These are phyloP conservation scores for Drosophila neonasuta DNA, from an alignment of 2,888 invertebrate genomes.

Conservation along the genomic window DNA sequence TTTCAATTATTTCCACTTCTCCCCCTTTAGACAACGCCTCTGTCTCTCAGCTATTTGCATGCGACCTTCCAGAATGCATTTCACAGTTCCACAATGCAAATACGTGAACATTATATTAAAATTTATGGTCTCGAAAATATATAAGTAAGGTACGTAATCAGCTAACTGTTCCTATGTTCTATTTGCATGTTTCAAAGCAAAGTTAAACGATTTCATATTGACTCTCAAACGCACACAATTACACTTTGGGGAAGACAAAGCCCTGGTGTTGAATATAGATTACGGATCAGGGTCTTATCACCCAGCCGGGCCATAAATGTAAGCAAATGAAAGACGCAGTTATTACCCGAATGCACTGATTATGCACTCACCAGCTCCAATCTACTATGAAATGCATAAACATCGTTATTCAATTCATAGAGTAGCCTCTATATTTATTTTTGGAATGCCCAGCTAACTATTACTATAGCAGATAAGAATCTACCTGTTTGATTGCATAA, in stretches of 20 bases:
- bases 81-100: conserved; percentile 50
- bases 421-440: background rate
- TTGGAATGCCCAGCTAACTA: background rate
- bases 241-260: conserved; percentile 15
- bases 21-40: background rate
- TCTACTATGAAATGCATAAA: background rate
- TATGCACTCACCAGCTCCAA: conserved; percentile 11
- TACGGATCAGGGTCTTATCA: conserved; percentile 28
- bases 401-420: background rate
- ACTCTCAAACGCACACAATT: background rate
- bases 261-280: conserved; percentile 1
- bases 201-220: conserved; percentile 2
- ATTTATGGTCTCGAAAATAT: conserved; percentile 3
- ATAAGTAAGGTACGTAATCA: conserved; percentile 30
- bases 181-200: conserved; percentile 1
- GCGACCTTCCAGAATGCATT: conserved; percentile 53
- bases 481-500: background rate
- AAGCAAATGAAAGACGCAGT: conserved; percentile 25
- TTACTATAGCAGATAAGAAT: background rate
- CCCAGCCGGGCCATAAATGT: background rate
- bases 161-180: conserved; percentile 18
- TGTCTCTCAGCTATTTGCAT: conserved; percentile 28
- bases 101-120: conserved; percentile 56
- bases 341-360: conserved; percentile 33
- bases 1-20: background rate